Conservation (phyloP, 2,888 invertebrate species). For the Rosalia funebris region DNA sequence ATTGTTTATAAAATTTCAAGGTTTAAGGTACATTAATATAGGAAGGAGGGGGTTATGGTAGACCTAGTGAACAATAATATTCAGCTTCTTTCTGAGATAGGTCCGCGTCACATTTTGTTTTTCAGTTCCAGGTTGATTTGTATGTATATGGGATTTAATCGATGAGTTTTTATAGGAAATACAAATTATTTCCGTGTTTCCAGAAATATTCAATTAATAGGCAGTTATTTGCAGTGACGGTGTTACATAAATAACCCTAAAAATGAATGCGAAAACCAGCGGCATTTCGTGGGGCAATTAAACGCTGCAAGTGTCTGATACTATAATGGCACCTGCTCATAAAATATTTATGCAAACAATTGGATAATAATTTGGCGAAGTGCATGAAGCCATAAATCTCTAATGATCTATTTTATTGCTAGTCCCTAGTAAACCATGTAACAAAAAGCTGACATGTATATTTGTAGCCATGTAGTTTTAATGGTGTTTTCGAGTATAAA, state of each 20-base stretch:
- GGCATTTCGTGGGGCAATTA: slow-evolving; percentile 19
- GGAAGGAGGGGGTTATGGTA: no score
- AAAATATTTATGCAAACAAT: slow-evolving; percentile 26
- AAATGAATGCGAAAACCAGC: not conserved
- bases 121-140: no score
- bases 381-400: slow-evolving; percentile 30
- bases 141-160: no score
- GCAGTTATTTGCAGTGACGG: not conserved
- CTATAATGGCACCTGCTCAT: slow-evolving; percentile 15
- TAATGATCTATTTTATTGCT: slow-evolving; percentile 32
- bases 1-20: no score
- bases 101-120: no score
- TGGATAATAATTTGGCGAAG: slow-evolving; percentile 30
- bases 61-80: no score
- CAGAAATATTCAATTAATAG: not conserved
- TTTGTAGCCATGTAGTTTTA: slow-evolving; percentile 23
- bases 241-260: not conserved
- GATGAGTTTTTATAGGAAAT: no score
- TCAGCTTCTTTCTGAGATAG: no score
- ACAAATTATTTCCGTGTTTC: no score
- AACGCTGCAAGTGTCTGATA: not conserved
- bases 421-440: slow-evolving; percentile 23
- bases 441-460: slow-evolving; percentile 29
- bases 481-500: slow-evolving; percentile 34
- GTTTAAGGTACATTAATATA: no score